A percentile compares a stretch with the other conserved stretches of the same genome.
phyloP scores from a whole-genome alignment of 2,113 vertebrate genomes.

The Trematomus loennbergii region DNA sequence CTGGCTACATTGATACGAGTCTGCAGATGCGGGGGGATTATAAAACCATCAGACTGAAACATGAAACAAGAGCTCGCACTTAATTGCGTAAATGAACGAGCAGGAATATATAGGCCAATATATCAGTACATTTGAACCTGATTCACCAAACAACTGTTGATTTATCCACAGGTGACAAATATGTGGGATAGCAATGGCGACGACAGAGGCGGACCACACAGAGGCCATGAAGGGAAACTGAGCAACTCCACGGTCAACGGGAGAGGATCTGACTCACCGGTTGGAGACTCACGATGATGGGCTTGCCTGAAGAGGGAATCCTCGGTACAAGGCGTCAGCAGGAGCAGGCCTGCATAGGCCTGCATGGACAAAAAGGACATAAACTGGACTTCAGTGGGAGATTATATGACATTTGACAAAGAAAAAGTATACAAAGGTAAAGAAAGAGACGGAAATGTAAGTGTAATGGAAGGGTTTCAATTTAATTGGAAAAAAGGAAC shows the following conservation, averaged over 20 bases:
- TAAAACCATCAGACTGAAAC: conserved; percentile 60
- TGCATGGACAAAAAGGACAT: conserved; percentile 38
- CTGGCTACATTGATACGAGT: background rate
- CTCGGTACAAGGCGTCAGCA: conserved; percentile 25
- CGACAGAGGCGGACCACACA: conserved; percentile 70
- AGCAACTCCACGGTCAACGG: conserved; percentile 81
- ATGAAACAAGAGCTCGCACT: conserved; percentile 39
- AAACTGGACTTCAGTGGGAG: conserved; percentile 38
- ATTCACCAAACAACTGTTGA: conserved; percentile 63
- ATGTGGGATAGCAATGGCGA: conserved; percentile 56
- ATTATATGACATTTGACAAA: conserved; percentile 18
- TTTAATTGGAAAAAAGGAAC: background rate
- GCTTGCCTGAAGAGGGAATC: background rate
- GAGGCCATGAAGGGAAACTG: conserved; percentile 41
- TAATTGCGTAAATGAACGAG: conserved; percentile 19
- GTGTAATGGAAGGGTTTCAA: background rate
- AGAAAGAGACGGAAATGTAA: background rate
- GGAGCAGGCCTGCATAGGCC: conserved; percentile 1
- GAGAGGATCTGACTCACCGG: conserved; percentile 43
- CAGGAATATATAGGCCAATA: background rate
- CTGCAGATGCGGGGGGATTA: conserved; percentile 30
- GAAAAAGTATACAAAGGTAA: background rate
- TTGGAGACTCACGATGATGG: conserved; percentile 17
- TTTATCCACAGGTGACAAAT: conserved; percentile 78
- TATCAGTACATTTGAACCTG: conserved; percentile 47